These are phyloP conservation scores for Heliothis peltigera DNA, from an alignment of 2,888 invertebrate genomes.

Conservation along the genomic window DNA sequence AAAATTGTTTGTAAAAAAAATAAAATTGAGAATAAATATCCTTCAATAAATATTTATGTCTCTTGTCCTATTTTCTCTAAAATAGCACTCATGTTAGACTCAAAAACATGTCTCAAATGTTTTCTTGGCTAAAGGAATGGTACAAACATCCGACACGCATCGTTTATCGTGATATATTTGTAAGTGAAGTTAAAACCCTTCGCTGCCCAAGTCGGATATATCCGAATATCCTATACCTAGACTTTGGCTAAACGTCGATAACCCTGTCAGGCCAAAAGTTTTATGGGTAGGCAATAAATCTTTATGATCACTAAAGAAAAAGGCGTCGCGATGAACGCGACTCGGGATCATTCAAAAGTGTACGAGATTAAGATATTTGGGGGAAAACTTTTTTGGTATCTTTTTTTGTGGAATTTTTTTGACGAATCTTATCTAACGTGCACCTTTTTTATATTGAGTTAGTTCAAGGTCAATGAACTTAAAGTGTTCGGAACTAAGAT, in stretches of 20 bases:
- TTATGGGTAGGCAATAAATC: slow-evolving; percentile 56
- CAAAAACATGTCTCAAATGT: slow-evolving; percentile 4
- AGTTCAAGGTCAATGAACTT: slow-evolving; percentile 3
- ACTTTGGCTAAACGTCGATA: slow-evolving; percentile 46
- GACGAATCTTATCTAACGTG: slow-evolving; percentile 21
- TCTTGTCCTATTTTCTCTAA: background rate
- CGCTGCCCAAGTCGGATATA: slow-evolving; percentile 23
- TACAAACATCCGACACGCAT: slow-evolving; percentile 8
- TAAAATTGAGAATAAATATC: background rate
- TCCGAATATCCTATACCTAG: slow-evolving; percentile 41
- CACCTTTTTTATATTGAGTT: slow-evolving; percentile 30
- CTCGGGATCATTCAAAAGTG: slow-evolving; percentile 41
- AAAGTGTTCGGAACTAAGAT: background rate
- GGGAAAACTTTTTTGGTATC: slow-evolving; percentile 26
- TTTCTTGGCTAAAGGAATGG: background rate
- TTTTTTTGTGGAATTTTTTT: slow-evolving; percentile 27
- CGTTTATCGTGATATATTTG: slow-evolving; percentile 22
- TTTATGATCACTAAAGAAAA: slow-evolving; percentile 55
- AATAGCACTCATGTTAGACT: background rate
- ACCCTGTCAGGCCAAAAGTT: slow-evolving; percentile 50
- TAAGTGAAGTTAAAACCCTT: slow-evolving; percentile 25
- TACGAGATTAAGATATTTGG: slow-evolving; percentile 48
- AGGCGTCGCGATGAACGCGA: slow-evolving; percentile 36
- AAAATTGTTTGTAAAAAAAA: no score
- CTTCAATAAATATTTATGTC: background rate